Percentiles rank a stretch among this genome's conserved stretches.
Conservation (phyloP, 2,888 invertebrate species). For the Lottia scabra region DNA sequence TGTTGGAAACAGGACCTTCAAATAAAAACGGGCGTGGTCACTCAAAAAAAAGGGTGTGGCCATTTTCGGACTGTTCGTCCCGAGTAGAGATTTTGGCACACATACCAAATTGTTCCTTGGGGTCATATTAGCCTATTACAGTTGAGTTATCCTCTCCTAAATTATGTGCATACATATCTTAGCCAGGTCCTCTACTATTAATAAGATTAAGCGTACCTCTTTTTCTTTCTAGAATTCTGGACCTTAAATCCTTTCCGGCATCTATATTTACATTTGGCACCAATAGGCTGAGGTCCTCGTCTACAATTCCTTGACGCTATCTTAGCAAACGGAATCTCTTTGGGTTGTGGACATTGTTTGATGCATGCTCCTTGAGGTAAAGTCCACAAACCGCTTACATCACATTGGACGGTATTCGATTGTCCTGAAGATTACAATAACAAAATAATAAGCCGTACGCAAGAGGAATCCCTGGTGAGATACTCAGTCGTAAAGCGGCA, state of each 20-base stretch:
- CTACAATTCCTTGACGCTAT: conserved; percentile 42
- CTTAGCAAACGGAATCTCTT: conserved; percentile 34
- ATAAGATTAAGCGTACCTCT: conserved; percentile 23
- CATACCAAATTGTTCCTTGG: no score
- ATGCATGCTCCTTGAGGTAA: conserved; percentile 45
- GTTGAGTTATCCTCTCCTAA: no score
- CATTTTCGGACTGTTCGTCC: no score
- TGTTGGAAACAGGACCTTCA: no score
- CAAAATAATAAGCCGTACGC: no score
- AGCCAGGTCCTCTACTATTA: no score
- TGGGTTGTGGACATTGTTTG: conserved; percentile 44
- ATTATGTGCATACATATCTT: no score
- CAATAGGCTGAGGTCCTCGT: conserved; percentile 39
- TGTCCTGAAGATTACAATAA: conserved; percentile 35
- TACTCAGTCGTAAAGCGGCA: background rate
- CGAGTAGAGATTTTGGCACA: no score
- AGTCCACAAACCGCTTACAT: conserved; percentile 55
- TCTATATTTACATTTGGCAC: conserved; percentile 49
- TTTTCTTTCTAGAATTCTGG: conserved; percentile 32
- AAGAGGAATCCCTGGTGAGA: no score
- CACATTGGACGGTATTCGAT: conserved; percentile 47
- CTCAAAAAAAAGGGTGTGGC: no score
- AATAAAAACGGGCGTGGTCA: no score
- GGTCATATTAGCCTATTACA: no score
- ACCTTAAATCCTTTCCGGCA: conserved; percentile 55